Evolutionary conservation across 2,888 invertebrate genomes (phyloP), one percentile per base, ranked within the genome.

Genomic region (Hydrotaea cyrtoneurina): DNA sequence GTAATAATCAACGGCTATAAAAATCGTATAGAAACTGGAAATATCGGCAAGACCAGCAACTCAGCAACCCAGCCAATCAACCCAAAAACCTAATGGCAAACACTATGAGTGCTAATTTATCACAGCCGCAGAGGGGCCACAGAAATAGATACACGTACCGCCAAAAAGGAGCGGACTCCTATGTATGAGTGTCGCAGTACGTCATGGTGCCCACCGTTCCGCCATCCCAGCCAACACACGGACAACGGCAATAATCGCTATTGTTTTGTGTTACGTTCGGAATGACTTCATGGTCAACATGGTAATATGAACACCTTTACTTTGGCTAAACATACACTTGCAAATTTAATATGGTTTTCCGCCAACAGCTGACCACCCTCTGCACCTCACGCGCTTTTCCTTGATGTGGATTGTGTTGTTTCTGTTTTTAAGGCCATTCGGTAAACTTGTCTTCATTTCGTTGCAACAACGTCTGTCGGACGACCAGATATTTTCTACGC

Each of bases 71-170:
- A 85, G 43, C 79, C 57, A 81, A 73, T 74, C 69, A 77, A 85
- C 53, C 79, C 57, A 81, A 73, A 77, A 74, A 77, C 78, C 75
- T 86, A 87, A 87, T 87, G 86, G 86, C 86, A 86, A 87, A 88
- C 82, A 87, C 88, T 88, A 87, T 87, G 86, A 89, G 88, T 88
- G 89, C 87, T 90, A 89, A 90, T 90, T 90, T 90, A 90, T 90
- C 90, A 90, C 88, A 88, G 50, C n/a, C 50, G n/a, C 50, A 50
- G 50, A 0, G 50, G 39, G 39, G 87, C 86, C 87, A 87, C 23
- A 17, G 53, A 86, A 80, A 74, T 74, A 50, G 78, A 81, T 66
- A 83, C 79, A 83, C 76, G 79, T 75, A 86, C 64, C 73, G 23
- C 69, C 77, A 72, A 73, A 80, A 80, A 78, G 53, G 26, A 39